A percentile compares a stretch with the other conserved stretches of the same genome.
phyloP scores from a whole-genome alignment of 2,113 vertebrate species.

The Calypte anna region DNA sequence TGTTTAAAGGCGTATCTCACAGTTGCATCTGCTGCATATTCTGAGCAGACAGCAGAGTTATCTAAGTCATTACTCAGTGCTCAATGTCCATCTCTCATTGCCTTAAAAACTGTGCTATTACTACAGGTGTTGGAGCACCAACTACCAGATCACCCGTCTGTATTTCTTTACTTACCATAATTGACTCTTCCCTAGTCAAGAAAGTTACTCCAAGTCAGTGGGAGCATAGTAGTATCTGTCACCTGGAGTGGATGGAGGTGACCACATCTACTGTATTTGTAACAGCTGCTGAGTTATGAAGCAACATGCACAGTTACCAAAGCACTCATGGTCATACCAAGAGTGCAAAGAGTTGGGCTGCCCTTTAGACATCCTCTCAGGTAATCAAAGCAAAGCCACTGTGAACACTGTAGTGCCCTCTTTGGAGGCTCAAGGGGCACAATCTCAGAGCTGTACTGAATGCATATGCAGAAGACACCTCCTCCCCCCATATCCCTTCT shows the following conservation, averaged over 20 bases:
- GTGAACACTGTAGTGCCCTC: background rate
- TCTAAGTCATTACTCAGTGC: background rate
- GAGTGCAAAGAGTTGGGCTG: background rate
- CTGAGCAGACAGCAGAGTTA: slow-evolving; percentile 11
- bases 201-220: slow-evolving; percentile 57
- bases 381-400: background rate
- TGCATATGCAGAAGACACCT: background rate
- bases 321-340: background rate
- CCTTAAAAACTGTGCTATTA: background rate
- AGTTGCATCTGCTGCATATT: background rate
- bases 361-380: background rate
- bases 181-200: slow-evolving; percentile 61
- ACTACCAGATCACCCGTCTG: slow-evolving; percentile 34
- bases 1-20: background rate
- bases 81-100: background rate
- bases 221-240: slow-evolving; percentile 24
- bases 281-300: slow-evolving; percentile 36
- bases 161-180: slow-evolving; percentile 67
- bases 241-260: slow-evolving; percentile 44
- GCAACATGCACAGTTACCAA: background rate
- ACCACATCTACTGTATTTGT: slow-evolving; percentile 4
- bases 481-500: background rate
- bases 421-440: background rate
- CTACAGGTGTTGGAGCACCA: slow-evolving; percentile 1
- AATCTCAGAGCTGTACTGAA: background rate